Base-by-base conservation (phyloP, 2,888 invertebrate species). In the Drosophila cracens region DNA sequence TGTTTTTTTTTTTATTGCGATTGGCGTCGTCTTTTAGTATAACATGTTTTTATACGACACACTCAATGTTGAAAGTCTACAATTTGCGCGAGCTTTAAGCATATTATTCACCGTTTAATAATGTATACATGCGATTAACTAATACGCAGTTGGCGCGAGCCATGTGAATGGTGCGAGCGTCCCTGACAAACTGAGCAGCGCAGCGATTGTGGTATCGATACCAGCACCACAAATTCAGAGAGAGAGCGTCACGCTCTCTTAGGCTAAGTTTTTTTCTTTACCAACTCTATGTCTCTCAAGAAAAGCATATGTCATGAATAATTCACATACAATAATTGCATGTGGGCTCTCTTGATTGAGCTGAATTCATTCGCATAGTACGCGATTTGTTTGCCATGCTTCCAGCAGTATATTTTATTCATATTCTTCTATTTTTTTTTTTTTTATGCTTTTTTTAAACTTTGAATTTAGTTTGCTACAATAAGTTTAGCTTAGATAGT, bases 341-440 rank as follows among this genome's bases (percentile, higher is more conserved):
- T 40, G 49, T 69, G 64, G 54, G 16, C 48, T 34, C 60, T 48
- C 61, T 78, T 89, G 79, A 90, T 90, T 90, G 85, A 73, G 77
- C 79, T 83, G 84, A 84, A 90, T 91, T 86, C 70, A 82, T 90
- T 84, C 71, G 91, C 82, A 82, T 81, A 71, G 81, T 70, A 83
- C 84, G 89, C 90, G 59, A 56, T 78, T 87, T 79, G 67, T 62
- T 88, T 82, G 34, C 13, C 38, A 43, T 56, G 36, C 48, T 66
- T 58, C 43, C 21, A 40, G 29, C 51, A 27, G 31, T 52, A 5
- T n/a, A 57, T 52, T 61, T 78, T 46, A 57, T 56, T 69, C 57
- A 40, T 33, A 25, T 58, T 33, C 36, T 70, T 66, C 21, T 7
- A 46, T 38, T 25, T 60, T n/a, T 57, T 56, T 56, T 48, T 1